phyloP scores from a whole-genome alignment of 2,113 vertebrate species.

The Syngnathus floridae region DNA sequence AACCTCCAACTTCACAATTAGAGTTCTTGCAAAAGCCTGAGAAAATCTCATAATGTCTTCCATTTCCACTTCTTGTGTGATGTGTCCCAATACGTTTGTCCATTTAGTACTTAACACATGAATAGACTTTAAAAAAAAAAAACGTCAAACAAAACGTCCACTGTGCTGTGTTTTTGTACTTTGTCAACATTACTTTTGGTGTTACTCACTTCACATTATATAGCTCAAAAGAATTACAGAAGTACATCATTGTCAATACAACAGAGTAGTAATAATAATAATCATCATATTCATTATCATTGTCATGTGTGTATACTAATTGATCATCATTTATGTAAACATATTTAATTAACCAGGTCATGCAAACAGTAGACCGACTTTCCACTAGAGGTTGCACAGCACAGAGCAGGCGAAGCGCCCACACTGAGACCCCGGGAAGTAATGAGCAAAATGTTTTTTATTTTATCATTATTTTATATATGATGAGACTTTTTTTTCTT shows the following conservation, averaged over 20 bases:
- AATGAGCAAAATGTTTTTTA: neutral
- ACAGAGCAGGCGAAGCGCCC: constrained; percentile 59
- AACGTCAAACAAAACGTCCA: constrained; percentile 54
- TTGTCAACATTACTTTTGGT: constrained; percentile 64
- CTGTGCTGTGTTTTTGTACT: constrained; percentile 59
- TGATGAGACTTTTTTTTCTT: neutral
- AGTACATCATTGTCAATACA: constrained; percentile 62
- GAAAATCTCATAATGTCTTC: neutral
- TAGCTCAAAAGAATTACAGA: constrained; percentile 60
- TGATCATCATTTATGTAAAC: constrained; percentile 73
- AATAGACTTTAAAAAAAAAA: neutral
- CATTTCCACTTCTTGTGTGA: neutral
- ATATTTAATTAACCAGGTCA: constrained; percentile 72
- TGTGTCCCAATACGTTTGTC: neutral
- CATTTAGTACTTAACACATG: neutral
- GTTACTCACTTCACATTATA: constrained; percentile 70
- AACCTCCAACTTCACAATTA: neutral
- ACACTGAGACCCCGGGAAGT: constrained; percentile 61
- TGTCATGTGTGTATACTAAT: constrained; percentile 56
- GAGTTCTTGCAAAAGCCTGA: neutral
- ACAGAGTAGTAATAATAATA: constrained; percentile 65
- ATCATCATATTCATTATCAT: neutral
- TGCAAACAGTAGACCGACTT: constrained; percentile 75
- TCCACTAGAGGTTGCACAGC: constrained; percentile 70
- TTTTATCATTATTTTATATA: neutral